A percentile compares a stretch with the other conserved stretches of the same genome.
phyloP scores from a whole-genome alignment of 1,140 invertebrate genomes.

The Drosophila santomea region DNA sequence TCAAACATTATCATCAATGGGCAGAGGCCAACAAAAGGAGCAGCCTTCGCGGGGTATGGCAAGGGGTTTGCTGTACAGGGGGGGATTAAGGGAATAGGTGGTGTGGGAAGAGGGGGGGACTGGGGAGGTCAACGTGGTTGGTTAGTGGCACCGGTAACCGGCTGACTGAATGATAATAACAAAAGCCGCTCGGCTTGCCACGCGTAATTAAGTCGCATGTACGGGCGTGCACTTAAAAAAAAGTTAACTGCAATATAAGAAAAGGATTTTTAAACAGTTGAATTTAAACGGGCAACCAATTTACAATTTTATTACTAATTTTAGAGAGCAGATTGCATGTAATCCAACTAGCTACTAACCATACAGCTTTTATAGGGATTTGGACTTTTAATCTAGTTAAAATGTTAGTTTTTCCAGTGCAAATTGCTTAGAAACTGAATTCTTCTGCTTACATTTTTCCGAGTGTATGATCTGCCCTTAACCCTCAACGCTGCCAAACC shows the following conservation, averaged over 20 bases:
- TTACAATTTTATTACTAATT: too few species aligned
- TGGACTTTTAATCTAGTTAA: too few species aligned
- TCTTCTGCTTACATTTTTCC: background rate
- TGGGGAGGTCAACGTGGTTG: constrained; percentile 16
- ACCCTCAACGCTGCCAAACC: constrained; percentile 5
- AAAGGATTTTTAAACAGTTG: too few species aligned
- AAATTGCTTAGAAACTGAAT: too few species aligned
- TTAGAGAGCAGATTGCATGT: too few species aligned
- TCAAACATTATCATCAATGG: constrained; percentile 75
- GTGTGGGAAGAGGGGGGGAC: background rate
- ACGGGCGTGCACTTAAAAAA: constrained; percentile 21
- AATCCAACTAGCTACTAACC: too few species aligned
- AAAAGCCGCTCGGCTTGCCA: constrained; percentile 74
- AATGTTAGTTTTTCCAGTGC: too few species aligned
- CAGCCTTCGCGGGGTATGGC: background rate
- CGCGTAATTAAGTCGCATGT: constrained; percentile 81
- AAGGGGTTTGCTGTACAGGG: background rate
- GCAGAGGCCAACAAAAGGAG: constrained; percentile 46
- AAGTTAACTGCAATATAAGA: background rate
- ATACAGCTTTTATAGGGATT: too few species aligned
- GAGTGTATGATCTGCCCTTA: constrained; percentile 12
- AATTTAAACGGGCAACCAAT: too few species aligned
- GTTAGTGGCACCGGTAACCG: constrained; percentile 46
- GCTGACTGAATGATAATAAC: constrained; percentile 79
- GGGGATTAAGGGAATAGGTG: too few species aligned